A percentile compares a stretch with the other conserved stretches of the same genome.
These are phyloP conservation scores for Muricea muricata DNA, from an alignment of 92 coral and sea anemone genomes.

Conservation along the genomic window DNA sequence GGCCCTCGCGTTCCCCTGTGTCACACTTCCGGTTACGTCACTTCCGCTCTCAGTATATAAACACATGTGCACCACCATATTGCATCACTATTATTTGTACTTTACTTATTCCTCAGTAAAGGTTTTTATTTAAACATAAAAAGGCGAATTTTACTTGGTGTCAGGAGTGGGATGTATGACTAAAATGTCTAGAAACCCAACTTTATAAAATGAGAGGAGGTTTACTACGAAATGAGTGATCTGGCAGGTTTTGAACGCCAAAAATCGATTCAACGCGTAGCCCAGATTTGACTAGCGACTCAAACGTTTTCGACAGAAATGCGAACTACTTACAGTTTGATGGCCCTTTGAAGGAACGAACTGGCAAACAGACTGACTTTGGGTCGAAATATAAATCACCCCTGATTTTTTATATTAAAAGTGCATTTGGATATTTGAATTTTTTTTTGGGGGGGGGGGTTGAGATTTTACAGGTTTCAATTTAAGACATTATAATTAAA, in stretches of 20 bases:
- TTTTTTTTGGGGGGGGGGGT: too few relatives aligned
- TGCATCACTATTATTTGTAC: too few relatives aligned
- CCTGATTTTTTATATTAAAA: too few relatives aligned
- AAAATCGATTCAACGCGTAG: constrained; percentile 74
- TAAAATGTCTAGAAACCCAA: background rate
- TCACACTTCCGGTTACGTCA: too few relatives aligned
- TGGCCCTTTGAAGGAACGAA: constrained; percentile 54
- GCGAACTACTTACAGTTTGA: constrained; percentile 63
- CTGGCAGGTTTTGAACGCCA: constrained; percentile 67
- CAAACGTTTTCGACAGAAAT: constrained; percentile 64
- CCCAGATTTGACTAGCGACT: constrained; percentile 55
- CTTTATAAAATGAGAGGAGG: background rate
- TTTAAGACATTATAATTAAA: too few relatives aligned
- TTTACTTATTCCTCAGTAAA: too few relatives aligned
- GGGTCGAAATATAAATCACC: constrained; percentile 6
- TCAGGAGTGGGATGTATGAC: constrained; percentile 14
- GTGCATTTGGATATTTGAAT: too few relatives aligned
- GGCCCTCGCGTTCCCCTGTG: too few relatives aligned
- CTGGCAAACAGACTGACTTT: constrained; percentile 58
- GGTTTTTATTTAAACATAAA: too few relatives aligned
- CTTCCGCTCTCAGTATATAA: too few relatives aligned
- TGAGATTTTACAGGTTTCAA: too few relatives aligned
- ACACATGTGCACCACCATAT: too few relatives aligned
- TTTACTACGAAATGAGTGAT: constrained; percentile 57
- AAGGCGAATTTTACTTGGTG: constrained; percentile 4